Base-by-base conservation (phyloP, 2,888 invertebrate genomes). In the Tinea pellionella region DNA sequence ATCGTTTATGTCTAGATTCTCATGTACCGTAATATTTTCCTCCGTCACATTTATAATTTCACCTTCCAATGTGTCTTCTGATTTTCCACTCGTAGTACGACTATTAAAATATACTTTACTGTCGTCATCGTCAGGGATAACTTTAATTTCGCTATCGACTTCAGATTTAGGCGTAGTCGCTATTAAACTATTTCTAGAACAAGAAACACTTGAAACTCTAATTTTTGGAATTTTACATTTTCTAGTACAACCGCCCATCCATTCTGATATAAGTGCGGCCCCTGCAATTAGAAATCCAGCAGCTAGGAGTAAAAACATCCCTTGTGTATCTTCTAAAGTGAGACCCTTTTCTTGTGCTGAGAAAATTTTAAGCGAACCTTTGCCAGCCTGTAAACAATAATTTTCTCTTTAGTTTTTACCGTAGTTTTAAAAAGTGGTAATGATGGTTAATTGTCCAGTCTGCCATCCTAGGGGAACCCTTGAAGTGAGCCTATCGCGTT, bases 241-340 rank as follows among this genome's bases (percentile, higher is more conserved):
- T 67, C 88, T 89, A 0, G 91, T 83, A 62, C 92, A 91, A 1
- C 93, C 92, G 16, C 92, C 92, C 68, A 93, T 89, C 80, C 91
- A 91, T 80, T 94, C 94, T 0, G 92, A 90, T 12, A 91, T 66
- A 9, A 94, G 76, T 2, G 90, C 89, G 2, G 89, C 78, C 0
- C 86, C 89, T 3, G 91, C 94, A 24, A 92, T 69, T 0, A 92
- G 69, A 69, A 92, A 92, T 0, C 95, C 95, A 47, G 91, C 89
- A 4, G 87, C 92, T 64, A 94, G 81, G 0, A 95, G 82, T 2
- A 94, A 75, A 69, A 94, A 94, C 93, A 94, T 94, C 9, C 95
- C 95, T 77, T 94, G 93, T 0, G 93, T 94, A 63, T 95, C 95
- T 67, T 93, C 94, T 30, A 94, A 78, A 0, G 92, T 92, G n/a